Percentiles rank a stretch among this genome's conserved stretches.
These are phyloP conservation scores for Drosophila kanapiae DNA, from an alignment of 1,140 invertebrate species.

Conservation along the genomic window DNA sequence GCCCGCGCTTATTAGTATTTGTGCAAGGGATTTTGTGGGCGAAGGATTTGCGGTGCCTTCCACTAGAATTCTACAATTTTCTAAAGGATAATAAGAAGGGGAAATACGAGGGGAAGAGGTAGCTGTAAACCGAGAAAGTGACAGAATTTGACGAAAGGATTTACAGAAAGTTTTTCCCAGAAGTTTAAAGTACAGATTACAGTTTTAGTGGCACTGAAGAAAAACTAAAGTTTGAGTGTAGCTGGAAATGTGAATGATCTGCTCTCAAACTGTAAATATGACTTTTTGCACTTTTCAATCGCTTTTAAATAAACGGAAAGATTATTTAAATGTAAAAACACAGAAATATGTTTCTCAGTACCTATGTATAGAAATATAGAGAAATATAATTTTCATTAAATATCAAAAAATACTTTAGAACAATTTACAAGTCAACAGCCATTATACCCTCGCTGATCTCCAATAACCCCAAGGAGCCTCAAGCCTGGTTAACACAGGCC, in stretches of 20 bases:
- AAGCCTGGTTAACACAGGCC: slow-evolving; percentile 13
- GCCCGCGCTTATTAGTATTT: slow-evolving; percentile 48
- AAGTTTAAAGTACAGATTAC: background rate
- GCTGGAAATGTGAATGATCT: background rate
- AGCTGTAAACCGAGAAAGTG: background rate
- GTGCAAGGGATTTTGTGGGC: slow-evolving; percentile 40
- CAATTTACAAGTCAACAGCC: background rate
- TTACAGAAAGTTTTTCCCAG: background rate
- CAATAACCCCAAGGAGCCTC: background rate
- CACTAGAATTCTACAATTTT: slow-evolving; percentile 7
- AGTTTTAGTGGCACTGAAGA: background rate
- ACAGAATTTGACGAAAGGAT: slow-evolving; percentile 9
- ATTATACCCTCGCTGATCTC: background rate
- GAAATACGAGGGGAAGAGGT: background rate
- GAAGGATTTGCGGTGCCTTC: slow-evolving; percentile 39
- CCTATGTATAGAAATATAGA: too few species aligned
- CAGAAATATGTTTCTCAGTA: too few species aligned
- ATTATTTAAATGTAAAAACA: too few species aligned
- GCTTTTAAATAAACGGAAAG: too few species aligned
- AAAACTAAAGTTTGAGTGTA: background rate
- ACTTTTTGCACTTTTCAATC: background rate
- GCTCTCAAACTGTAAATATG: background rate
- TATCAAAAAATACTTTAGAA: background rate
- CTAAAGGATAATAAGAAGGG: background rate
- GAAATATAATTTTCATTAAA: too few species aligned